Percentiles rank a stretch among this genome's conserved stretches.
These are phyloP conservation scores for Lasioglossum marginatum DNA, from an alignment of 2,888 invertebrate genomes.

Conservation along the genomic window DNA sequence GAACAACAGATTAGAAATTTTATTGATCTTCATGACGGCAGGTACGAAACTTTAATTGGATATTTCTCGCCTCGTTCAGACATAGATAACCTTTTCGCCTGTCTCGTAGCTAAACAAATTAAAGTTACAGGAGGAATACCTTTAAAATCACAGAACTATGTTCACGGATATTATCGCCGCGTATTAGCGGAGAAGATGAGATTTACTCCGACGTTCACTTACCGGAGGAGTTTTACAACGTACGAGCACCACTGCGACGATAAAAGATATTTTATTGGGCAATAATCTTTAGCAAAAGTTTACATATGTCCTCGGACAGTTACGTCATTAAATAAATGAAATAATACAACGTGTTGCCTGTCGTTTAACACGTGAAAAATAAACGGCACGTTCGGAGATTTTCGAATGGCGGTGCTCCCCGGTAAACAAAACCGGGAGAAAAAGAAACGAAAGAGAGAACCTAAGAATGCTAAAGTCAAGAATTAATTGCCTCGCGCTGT, in stretches of 20 bases:
- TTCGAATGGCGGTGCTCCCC: neutral
- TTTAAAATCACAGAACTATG: neutral
- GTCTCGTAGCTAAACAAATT: neutral
- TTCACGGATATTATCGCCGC: neutral
- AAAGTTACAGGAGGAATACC: neutral
- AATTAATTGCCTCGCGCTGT: constrained; percentile 56
- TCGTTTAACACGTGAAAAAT: neutral
- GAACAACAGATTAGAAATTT: no score
- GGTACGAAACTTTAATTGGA: no score
- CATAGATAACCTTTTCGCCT: neutral
- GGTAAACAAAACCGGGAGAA: neutral
- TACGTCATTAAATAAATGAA: neutral
- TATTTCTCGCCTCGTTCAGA: neutral
- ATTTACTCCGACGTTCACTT: neutral
- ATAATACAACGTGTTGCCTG: neutral
- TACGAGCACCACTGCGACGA: neutral
- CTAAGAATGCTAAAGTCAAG: constrained; percentile 32
- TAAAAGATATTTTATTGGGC: neutral
- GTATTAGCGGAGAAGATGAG: neutral
- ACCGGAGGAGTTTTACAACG: neutral
- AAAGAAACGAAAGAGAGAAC: neutral
- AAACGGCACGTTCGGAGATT: neutral
- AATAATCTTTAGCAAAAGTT: neutral
- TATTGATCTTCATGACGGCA: no score
- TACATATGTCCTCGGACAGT: neutral